Percentiles rank a stretch among this genome's conserved stretches.
Conservation (phyloP, 1,140 invertebrate species). For the Epicauta chinensis region DNA sequence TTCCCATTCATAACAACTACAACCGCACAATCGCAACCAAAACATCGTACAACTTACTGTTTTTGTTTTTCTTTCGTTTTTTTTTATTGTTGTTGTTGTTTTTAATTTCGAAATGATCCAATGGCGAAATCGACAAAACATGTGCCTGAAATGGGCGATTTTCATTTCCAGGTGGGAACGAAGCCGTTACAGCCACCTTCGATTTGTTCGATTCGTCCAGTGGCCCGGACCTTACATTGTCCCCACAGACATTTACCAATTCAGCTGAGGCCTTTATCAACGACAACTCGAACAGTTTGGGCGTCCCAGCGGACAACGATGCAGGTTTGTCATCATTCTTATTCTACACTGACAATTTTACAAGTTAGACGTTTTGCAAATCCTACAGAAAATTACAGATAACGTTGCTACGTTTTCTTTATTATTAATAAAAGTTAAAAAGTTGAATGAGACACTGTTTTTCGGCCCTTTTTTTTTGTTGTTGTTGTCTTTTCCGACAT, state of each 20-base stretch:
- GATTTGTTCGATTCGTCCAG: constrained; percentile 67
- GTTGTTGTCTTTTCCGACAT: no score
- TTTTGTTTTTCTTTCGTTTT: no score
- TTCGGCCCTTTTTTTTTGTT: no score
- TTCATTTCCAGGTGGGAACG: constrained; percentile 33
- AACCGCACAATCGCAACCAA: constrained; percentile 11
- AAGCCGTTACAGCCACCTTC: constrained; percentile 53
- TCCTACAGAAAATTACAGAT: no score
- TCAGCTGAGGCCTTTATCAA: constrained; percentile 62
- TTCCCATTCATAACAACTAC: constrained; percentile 22
- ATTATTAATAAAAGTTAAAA: no score
- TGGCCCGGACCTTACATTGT: constrained; percentile 61
- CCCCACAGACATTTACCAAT: constrained; percentile 62
- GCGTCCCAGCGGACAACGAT: constrained; percentile 41
- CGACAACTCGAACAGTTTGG: constrained; percentile 62
- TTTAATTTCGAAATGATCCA: no score
- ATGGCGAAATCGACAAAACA: no score
- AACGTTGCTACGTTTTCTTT: no score
- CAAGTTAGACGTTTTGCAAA: no score
- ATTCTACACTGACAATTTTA: background rate
- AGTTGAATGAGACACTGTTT: no score
- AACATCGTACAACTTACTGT: no score
- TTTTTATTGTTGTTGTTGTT: no score
- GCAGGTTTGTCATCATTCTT: constrained; percentile 33
- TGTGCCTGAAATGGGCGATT: background rate